Evolutionary conservation across 2,888 invertebrate genomes (phyloP).

Genomic region (Sialis fuliginosa): DNA sequence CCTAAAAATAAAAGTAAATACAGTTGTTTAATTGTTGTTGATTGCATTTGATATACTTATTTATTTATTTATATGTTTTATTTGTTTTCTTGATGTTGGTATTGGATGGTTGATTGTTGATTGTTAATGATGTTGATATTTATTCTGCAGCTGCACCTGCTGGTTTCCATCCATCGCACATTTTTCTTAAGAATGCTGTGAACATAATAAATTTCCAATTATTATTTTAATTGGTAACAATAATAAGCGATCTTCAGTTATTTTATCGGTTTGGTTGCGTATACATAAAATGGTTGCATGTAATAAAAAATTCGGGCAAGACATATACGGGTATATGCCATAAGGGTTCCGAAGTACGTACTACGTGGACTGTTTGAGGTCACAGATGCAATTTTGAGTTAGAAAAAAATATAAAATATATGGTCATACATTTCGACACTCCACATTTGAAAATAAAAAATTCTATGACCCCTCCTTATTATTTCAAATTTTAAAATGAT

Average conservation of each 20-base stretch:
- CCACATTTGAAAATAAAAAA: too few species aligned
- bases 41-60: background rate
- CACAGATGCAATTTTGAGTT: too few species aligned
- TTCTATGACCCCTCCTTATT: too few species aligned
- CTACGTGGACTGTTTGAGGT: too few species aligned
- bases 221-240: background rate
- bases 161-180: constrained; percentile 45
- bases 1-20: background rate
- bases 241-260: background rate
- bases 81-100: background rate
- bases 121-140: background rate
- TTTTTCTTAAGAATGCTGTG: constrained; percentile 74
- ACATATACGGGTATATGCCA: too few species aligned
- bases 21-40: background rate
- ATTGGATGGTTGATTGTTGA: background rate
- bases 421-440: too few species aligned
- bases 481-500: too few species aligned
- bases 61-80: background rate
- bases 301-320: too few species aligned
- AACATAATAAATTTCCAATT: constrained; percentile 9
- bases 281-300: background rate
- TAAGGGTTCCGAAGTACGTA: too few species aligned
- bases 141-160: constrained; percentile 3
- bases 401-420: too few species aligned
- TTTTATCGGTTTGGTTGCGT: background rate